These are phyloP conservation scores for Ornithoptera alexandrae DNA, from an alignment of 2,888 invertebrate genomes.

Conservation along the genomic window DNA sequence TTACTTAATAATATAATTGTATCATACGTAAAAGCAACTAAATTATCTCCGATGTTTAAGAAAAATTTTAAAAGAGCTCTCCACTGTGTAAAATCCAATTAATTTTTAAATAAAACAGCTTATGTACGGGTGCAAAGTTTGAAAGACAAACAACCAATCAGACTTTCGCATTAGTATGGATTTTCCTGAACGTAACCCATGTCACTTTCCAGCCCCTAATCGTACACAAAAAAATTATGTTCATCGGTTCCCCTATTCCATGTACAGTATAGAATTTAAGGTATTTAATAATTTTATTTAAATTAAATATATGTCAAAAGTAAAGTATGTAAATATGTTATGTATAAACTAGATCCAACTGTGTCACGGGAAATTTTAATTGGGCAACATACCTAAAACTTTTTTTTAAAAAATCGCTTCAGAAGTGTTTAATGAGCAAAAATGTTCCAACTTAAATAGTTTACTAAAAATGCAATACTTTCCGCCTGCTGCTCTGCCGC, in stretches of 20 bases:
- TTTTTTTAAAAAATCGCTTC: not conserved
- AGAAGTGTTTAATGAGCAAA: not conserved
- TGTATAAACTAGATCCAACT: not conserved
- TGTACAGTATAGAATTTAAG: not conserved
- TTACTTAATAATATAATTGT: not conserved
- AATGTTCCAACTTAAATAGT: not conserved
- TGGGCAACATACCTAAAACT: not conserved
- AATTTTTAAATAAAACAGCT: not conserved
- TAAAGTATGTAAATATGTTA: not conserved
- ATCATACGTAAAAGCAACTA: not conserved
- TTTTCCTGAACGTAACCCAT: not conserved
- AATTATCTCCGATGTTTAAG: not conserved
- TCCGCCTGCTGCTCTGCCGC: not conserved
- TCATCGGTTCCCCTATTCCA: not conserved
- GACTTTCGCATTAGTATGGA: conserved; percentile 1
- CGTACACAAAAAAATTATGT: not conserved
- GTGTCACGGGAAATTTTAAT: not conserved
- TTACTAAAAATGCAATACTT: not conserved
- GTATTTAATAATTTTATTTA: not conserved
- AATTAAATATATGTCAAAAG: not conserved
- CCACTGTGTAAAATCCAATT: not conserved
- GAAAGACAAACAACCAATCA: not conserved
- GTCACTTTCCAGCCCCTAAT: not conserved
- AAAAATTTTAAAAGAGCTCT: not conserved
- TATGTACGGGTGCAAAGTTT: not conserved